Evolutionary conservation across 2,113 vertebrate genomes (phyloP), one percentile per base, ranked within the genome.

Genomic region (Zosterops japonicus): DNA sequence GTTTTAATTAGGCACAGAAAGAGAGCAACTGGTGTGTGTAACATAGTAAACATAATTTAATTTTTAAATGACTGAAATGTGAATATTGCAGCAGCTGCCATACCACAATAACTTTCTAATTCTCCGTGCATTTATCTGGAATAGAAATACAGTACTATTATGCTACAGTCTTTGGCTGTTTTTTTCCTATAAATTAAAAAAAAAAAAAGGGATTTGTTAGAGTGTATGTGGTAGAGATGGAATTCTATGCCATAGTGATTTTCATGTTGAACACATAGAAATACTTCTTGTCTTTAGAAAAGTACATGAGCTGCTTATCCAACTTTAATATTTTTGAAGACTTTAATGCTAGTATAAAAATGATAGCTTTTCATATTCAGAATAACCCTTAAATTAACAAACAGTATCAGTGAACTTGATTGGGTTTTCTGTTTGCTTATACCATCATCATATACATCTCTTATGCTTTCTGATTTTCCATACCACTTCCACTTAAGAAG

Each of bases 31-130:
- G 33, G 5, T 69, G 57, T 52, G 35, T 93, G 83, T 87, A 77
- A 49, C 49, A 28, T 18, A 47, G 50, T 84, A 93, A 86, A 82
- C 36, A 31, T 39, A 57, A 55, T 94, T 82, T 83, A 72, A 59
- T 83, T 94, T 75, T 47, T 89, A 87, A 94, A 75, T 83, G 28
- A 42, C 60, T 93, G 53, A 74, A 90, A 35, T 7, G 50, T 95
- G 33, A 72, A 36, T 74, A 68, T n/a, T 90, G 64, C 69, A 94
- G 92, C 55, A 36, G 12, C 44, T 83, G 28, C 22, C 33, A 5
- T 70, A 52, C 77, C 44, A 50, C 29, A 59, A 4, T 63, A 80
- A 53, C 29, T 77, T 33, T 36, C n/a, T 83, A 63, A 72, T 69
- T 84, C 57, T 77, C 52, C 39, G 68, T 94, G 69, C 13, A 33